Conservation (phyloP, 2,113 vertebrate genomes). For the Chrysochloris asiatica region DNA sequence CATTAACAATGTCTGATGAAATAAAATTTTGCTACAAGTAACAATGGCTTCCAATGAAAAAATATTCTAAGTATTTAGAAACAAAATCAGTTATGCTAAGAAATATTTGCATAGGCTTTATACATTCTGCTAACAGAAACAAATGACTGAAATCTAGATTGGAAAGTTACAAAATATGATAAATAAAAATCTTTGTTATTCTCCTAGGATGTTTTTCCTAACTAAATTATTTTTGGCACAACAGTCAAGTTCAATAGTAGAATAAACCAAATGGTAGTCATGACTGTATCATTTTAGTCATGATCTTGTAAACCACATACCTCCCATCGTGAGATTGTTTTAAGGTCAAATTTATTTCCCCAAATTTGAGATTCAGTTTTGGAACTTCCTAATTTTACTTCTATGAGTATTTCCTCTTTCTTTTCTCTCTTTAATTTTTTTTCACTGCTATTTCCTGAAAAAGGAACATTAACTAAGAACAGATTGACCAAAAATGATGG, state of each 20-base stretch:
- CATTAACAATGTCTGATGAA: neutral
- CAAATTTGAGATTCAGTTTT: neutral
- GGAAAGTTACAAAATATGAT: neutral
- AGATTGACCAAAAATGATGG: neutral
- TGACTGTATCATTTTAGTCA: neutral
- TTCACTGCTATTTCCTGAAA: neutral
- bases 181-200: neutral
- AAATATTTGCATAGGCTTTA: neutral
- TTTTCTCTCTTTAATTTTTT: neutral
- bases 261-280: neutral
- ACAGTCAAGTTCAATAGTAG: neutral
- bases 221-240: neutral
- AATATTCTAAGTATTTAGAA: neutral
- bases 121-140: neutral
- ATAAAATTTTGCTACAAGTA: slow-evolving; percentile 46
- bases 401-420: neutral
- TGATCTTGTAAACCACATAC: rapidly evolving
- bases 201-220: neutral
- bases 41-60: slow-evolving; percentile 69
- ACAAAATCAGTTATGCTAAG: neutral
- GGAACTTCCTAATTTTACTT: neutral
- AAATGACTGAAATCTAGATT: neutral
- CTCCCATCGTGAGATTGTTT: neutral
- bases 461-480: neutral
- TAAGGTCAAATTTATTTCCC: neutral